phyloP scores from a whole-genome alignment of 2,797 vertebrate species.

The Anabas testudineus region DNA sequence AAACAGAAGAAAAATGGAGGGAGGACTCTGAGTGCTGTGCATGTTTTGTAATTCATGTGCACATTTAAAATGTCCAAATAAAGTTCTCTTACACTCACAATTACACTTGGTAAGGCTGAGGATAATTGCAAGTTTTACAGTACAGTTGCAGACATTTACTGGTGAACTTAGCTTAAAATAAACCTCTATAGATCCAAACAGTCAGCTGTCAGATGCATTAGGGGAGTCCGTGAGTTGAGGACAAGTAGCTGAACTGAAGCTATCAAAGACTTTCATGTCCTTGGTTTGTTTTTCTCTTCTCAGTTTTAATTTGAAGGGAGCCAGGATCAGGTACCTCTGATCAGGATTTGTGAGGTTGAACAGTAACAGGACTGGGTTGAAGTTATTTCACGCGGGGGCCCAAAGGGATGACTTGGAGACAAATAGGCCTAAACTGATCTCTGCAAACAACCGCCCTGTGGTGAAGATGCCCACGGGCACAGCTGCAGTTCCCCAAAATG shows the following conservation, averaged over 20 bases:
- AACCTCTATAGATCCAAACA: slow-evolving; percentile 25
- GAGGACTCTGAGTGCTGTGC: slow-evolving; percentile 41
- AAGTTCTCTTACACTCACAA: slow-evolving; percentile 39
- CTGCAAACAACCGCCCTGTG: slow-evolving; percentile 72
- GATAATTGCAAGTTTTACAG: slow-evolving; percentile 36
- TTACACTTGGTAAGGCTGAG: slow-evolving; percentile 19
- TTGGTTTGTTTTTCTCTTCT: neutral
- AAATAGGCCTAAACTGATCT: slow-evolving; percentile 74
- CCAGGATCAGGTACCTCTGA: neutral
- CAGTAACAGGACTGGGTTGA: slow-evolving; percentile 32
- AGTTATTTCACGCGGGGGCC: slow-evolving; percentile 42
- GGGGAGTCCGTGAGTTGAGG: neutral
- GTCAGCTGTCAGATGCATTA: slow-evolving; percentile 20
- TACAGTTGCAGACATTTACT: slow-evolving; percentile 30
- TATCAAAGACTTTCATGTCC: neutral
- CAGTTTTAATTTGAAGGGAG: slow-evolving; percentile 31
- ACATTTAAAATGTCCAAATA: slow-evolving; percentile 55
- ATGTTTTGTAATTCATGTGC: slow-evolving; percentile 50
- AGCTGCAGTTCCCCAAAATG: slow-evolving; percentile 66
- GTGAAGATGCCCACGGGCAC: slow-evolving; percentile 61
- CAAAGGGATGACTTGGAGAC: slow-evolving; percentile 39
- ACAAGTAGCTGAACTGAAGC: neutral
- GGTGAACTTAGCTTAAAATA: slow-evolving; percentile 47
- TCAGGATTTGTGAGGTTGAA: slow-evolving; percentile 28
- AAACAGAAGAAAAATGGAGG: slow-evolving; percentile 50